phyloP scores from a whole-genome alignment of 1,140 invertebrate genomes.

The Lordiphosa collinella region DNA sequence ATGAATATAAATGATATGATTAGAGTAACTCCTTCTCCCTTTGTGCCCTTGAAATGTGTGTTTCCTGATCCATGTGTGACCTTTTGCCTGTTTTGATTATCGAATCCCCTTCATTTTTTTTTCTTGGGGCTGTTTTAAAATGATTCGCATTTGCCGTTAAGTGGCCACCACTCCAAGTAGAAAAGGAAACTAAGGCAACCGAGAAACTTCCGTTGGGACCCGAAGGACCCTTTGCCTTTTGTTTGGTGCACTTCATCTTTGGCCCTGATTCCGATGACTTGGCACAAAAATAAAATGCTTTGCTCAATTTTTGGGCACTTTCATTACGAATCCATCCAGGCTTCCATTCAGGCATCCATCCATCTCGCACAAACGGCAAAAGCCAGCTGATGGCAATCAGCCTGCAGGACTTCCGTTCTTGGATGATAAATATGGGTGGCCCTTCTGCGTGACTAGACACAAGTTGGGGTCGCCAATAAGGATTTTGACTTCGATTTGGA shows the following conservation, averaged over 20 bases:
- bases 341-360: neutral
- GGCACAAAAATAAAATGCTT: conserved; percentile 30
- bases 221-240: conserved; percentile 4
- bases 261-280: conserved; percentile 24
- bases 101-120: conserved; percentile 29
- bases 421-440: no score
- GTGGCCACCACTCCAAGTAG: conserved; percentile 42
- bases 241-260: conserved; percentile 1
- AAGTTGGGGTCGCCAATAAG: no score
- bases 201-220: conserved; percentile 12
- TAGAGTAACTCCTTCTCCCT: neutral
- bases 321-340: conserved; percentile 40
- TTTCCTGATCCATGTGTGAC: conserved; percentile 19
- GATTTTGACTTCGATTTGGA: no score
- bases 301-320: conserved; percentile 38
- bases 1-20: no score
- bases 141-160: conserved; percentile 72
- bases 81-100: conserved; percentile 52
- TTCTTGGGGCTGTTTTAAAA: conserved; percentile 44
- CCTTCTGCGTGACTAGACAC: no score
- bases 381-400: conserved; percentile 38
- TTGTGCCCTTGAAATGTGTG: neutral
- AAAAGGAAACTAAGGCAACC: conserved; percentile 21
- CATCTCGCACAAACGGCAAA: neutral
- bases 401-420: no score